A percentile compares a stretch with the other conserved stretches of the same genome.
These are phyloP conservation scores for Megaceryle alcyon DNA, from an alignment of 2,797 vertebrate species.

Conservation along the genomic window DNA sequence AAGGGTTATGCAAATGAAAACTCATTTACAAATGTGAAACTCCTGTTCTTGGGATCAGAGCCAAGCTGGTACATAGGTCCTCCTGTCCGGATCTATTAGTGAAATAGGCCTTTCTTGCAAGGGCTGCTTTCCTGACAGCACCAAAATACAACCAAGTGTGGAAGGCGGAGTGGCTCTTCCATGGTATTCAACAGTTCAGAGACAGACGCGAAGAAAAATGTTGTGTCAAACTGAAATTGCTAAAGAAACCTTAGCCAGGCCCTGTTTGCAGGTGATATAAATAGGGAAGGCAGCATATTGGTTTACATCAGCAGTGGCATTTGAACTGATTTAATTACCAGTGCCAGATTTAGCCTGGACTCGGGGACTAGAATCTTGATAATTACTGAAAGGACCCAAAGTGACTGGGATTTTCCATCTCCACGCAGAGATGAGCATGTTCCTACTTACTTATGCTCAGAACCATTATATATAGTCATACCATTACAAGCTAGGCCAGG, in stretches of 20 bases:
- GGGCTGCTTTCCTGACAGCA: conserved; percentile 57
- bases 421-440: conserved; percentile 40
- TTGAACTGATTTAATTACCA: conserved; percentile 75
- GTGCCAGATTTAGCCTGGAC: conserved; percentile 74
- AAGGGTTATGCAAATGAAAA: conserved; percentile 41
- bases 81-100: conserved; percentile 17
- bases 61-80: background rate
- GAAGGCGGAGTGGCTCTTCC: conserved; percentile 56
- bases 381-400: conserved; percentile 70
- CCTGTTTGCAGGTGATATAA: conserved; percentile 73
- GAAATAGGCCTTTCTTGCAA: background rate
- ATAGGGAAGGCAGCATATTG: conserved; percentile 74
- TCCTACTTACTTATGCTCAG: conserved; percentile 62
- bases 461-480: conserved; percentile 65
- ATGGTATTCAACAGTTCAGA: conserved; percentile 68
- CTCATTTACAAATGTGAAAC: conserved; percentile 8
- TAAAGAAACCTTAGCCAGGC: conserved; percentile 73
- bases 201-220: conserved; percentile 72
- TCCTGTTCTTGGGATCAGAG: background rate
- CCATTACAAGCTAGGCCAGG: conserved; percentile 18
- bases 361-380: conserved; percentile 70
- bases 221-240: conserved; percentile 72
- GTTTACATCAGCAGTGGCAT: conserved; percentile 73
- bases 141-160: background rate
- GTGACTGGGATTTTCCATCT: conserved; percentile 68